Evolutionary conservation across 2,888 invertebrate species (phyloP), one percentile per base, ranked within the genome.

Genomic region (Lithodes maja): DNA sequence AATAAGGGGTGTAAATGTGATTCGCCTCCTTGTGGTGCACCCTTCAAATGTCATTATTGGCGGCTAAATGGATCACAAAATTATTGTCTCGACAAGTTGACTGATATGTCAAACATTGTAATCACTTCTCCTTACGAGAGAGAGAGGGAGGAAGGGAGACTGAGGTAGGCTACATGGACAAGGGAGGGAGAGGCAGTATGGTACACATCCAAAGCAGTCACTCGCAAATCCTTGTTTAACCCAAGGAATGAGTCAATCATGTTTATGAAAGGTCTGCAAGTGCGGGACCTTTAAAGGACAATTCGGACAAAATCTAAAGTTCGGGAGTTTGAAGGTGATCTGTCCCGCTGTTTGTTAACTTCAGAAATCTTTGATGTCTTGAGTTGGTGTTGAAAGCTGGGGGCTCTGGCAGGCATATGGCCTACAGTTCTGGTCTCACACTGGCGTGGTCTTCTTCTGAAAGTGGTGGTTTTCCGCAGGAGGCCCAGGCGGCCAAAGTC

Each of bases 21-120:
- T 78, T 52, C 78, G 52, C 78, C 78, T 78, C 78, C 78, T 52
- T 7, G 78, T 78, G 78, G 52, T 78, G 53, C 52, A 78, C 78
- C 52, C 78, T 53, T 50, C 52, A 52, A 78, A 78, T 52, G 50
- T 78, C 78, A 78, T 15, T 49, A 53, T 17, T 53, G 78, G n/a
- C 7, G 52, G 78, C 75, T 75, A 75, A 75, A 75, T 75, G 75
- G 75, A 75, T 75, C 75, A 75, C n/a, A 75, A 2, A 75, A 75
- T 75, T 75, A 49, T 49, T 75, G 75, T 3, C 33, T 15, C 75
- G 12, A 49, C 33, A 75, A 75, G 3, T 75, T 75, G 33, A 17
- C 49, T 75, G 49, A 49, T 75, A 33, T 75, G 15, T 17, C 2
- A 75, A 75, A 33, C 49, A 75, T 12, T 17, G 0, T 1, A 75